Conservation (phyloP, 1,140 invertebrate species). For the Micrasema longulum region DNA sequence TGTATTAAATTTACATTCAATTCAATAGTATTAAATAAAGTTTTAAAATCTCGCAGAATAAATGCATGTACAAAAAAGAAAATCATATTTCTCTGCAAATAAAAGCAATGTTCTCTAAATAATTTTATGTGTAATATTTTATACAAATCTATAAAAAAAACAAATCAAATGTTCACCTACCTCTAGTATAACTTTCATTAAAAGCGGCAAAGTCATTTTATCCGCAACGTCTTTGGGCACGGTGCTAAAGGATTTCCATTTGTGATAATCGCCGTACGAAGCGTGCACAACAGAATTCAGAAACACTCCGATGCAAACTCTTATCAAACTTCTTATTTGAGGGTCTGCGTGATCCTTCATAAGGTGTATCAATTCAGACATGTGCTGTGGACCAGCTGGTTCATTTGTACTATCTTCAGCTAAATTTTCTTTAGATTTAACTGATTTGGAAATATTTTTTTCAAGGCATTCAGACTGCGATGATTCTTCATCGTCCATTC, state of each 20-base stretch:
- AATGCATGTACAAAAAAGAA: too few relatives aligned
- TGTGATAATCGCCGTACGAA: slow-evolving; percentile 69
- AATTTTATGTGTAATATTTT: too few relatives aligned
- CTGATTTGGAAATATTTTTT: not conserved
- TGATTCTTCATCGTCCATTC: slow-evolving; percentile 50
- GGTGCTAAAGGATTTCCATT: slow-evolving; percentile 63
- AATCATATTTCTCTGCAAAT: too few relatives aligned
- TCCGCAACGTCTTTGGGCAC: slow-evolving; percentile 60
- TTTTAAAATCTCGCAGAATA: too few relatives aligned
- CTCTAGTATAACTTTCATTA: slow-evolving; percentile 69
- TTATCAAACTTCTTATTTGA: slow-evolving; percentile 81
- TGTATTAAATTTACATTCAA: too few relatives aligned
- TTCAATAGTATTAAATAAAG: too few relatives aligned
- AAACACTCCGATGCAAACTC: slow-evolving; percentile 76
- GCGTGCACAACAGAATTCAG: slow-evolving; percentile 73
- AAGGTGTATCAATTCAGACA: slow-evolving; percentile 76
- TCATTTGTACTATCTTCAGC: slow-evolving; percentile 29
- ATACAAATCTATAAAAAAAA: slow-evolving; percentile 18
- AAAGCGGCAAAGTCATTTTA: slow-evolving; percentile 62
- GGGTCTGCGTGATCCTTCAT: slow-evolving; percentile 83
- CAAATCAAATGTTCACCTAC: slow-evolving; percentile 59
- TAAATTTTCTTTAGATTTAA: not conserved
- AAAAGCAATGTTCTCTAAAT: too few relatives aligned
- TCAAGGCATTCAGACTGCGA: slow-evolving; percentile 13
- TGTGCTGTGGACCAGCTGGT: slow-evolving; percentile 67